A percentile compares a stretch with the other conserved stretches of the same genome.
These are phyloP conservation scores for Rhopilema esculentum DNA, from an alignment of 30 jellyfish, hydroid and myxozoan species.

Conservation along the genomic window DNA sequence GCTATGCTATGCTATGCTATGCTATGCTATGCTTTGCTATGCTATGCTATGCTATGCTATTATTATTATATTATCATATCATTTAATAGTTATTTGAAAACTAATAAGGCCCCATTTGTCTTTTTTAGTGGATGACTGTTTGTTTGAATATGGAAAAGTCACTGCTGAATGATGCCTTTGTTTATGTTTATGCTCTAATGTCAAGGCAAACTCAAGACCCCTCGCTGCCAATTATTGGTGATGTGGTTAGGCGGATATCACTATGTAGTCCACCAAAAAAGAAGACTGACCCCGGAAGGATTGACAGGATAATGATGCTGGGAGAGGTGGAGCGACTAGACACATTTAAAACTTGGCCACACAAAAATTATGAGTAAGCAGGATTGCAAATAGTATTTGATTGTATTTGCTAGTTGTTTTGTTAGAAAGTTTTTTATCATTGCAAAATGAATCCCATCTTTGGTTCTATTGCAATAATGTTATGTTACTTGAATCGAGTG, in stretches of 20 bases:
- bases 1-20: too few relatives aligned
- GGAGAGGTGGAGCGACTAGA: constrained; percentile 86
- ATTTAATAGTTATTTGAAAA: too few relatives aligned
- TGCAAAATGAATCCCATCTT: too few relatives aligned
- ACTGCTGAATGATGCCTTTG: constrained; percentile 57
- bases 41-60: too few relatives aligned
- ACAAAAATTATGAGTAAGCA: constrained; percentile 78
- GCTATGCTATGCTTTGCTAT: too few relatives aligned
- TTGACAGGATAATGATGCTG: constrained; percentile 82
- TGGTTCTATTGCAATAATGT: too few relatives aligned
- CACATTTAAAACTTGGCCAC: constrained; percentile 91
- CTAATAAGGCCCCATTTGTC: too few relatives aligned
- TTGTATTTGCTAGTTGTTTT: too few relatives aligned
- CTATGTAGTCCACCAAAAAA: constrained; percentile 66
- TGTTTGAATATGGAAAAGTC: constrained; percentile 77
- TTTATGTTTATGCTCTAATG: constrained; percentile 57
- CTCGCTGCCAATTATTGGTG: constrained; percentile 92
- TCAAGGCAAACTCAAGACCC: constrained; percentile 82
- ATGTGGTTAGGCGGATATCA: constrained; percentile 71
- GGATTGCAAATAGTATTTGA: neutral
- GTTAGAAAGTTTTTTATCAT: too few relatives aligned
- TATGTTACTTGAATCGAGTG: too few relatives aligned
- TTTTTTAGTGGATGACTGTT: constrained; percentile 87
- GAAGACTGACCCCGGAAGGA: constrained; percentile 41
- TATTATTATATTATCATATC: too few relatives aligned